phyloP scores from a whole-genome alignment of 2,888 invertebrate genomes.

The Perithous albicinctus region DNA sequence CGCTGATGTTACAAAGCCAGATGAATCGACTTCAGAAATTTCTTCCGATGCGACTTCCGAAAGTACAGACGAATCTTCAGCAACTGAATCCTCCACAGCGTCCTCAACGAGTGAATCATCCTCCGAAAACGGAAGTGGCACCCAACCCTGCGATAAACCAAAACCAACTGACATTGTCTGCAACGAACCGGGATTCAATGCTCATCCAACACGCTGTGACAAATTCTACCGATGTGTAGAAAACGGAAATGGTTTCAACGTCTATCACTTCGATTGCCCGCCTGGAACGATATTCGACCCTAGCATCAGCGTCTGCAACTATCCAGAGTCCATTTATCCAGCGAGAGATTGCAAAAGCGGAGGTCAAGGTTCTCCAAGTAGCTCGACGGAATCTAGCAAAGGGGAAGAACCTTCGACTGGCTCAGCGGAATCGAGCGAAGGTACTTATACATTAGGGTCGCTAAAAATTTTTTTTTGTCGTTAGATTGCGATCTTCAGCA shows the following conservation, averaged over 20 bases:
- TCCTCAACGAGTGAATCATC: slow-evolving; percentile 46
- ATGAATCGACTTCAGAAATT: slow-evolving; percentile 28
- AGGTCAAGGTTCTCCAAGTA: not conserved
- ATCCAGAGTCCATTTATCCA: slow-evolving; percentile 89
- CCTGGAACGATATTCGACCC: slow-evolving; percentile 91
- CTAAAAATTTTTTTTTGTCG: too few relatives aligned
- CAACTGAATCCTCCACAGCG: slow-evolving; percentile 29
- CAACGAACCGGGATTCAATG: slow-evolving; percentile 87
- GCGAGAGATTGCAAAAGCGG: slow-evolving; percentile 77
- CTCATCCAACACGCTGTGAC: slow-evolving; percentile 87
- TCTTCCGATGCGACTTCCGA: slow-evolving; percentile 49
- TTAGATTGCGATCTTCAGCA: too few relatives aligned
- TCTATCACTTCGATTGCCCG: slow-evolving; percentile 89
- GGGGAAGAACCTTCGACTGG: not conserved
- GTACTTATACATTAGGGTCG: too few relatives aligned
- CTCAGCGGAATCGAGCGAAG: slow-evolving; percentile 36
- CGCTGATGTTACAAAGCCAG: slow-evolving; percentile 13
- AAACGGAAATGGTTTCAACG: slow-evolving; percentile 88
- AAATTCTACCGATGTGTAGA: slow-evolving; percentile 90
- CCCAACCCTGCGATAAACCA: slow-evolving; percentile 61
- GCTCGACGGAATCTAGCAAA: slow-evolving; percentile 31
- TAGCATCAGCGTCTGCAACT: slow-evolving; percentile 88
- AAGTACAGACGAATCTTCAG: slow-evolving; percentile 40
- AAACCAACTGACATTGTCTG: slow-evolving; percentile 82
- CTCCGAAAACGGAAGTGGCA: slow-evolving; percentile 46